Conservation (phyloP, 2,888 invertebrate species). For the Xiphydria camelus region DNA sequence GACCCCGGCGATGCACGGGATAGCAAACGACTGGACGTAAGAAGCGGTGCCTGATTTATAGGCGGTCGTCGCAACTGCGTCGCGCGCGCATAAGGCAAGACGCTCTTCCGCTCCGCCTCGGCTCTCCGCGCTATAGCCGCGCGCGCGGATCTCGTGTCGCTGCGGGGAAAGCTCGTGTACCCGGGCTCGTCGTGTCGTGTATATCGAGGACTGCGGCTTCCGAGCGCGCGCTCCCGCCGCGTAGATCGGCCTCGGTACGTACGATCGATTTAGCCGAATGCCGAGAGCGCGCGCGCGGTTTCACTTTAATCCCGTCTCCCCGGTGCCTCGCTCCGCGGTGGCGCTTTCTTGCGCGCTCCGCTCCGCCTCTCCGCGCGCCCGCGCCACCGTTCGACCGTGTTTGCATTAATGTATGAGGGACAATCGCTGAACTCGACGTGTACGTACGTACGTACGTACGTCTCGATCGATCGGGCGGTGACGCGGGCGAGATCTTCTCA, state of each 20-base stretch:
- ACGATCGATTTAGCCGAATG: too few relatives aligned
- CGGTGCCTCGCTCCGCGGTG: too few relatives aligned
- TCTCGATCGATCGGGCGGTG: conserved; percentile 53
- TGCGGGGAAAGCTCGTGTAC: too few relatives aligned
- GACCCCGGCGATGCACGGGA: conserved; percentile 28
- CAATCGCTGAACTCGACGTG: conserved; percentile 56
- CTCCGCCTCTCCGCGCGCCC: conserved; percentile 1
- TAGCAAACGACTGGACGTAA: conserved; percentile 48
- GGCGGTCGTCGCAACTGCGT: conserved; percentile 21
- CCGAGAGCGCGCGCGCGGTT: too few relatives aligned
- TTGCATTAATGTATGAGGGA: conserved; percentile 57
- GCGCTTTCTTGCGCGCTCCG: conserved; percentile 3
- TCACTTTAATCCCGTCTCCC: too few relatives aligned
- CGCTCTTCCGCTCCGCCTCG: conserved; percentile 39
- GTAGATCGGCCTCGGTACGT: too few relatives aligned
- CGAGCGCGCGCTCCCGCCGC: too few relatives aligned
- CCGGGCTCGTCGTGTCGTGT: too few relatives aligned
- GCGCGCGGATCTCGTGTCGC: too few relatives aligned
- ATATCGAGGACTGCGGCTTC: too few relatives aligned
- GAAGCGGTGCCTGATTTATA: conserved; percentile 51
- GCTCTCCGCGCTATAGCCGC: too few relatives aligned
- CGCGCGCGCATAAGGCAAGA: conserved; percentile 34
- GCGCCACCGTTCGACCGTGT: conserved; percentile 36
- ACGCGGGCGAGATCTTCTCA: conserved; percentile 44
- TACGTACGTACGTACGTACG: conserved; percentile 56